Evolutionary conservation across 2,797 vertebrate genomes (phyloP).

Genomic region (Tokudaia tokunoshimensis): DNA sequence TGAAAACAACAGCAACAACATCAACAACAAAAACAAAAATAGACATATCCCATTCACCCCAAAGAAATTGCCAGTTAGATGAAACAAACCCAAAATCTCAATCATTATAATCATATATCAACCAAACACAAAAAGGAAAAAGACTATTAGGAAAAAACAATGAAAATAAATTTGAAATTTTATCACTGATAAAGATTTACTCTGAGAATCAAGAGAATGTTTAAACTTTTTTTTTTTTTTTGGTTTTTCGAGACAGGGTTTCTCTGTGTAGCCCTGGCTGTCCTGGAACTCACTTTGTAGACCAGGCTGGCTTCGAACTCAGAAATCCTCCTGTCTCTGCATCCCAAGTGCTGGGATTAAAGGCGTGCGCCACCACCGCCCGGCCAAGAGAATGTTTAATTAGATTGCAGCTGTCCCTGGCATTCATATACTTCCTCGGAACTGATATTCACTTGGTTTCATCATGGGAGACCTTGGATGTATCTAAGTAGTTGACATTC

Average conservation of each 20-base stretch:
- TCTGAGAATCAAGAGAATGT: conserved; percentile 5
- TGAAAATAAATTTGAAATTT: conserved; percentile 23
- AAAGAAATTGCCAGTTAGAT: not conserved
- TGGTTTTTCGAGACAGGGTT: too few species aligned
- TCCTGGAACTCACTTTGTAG: too few species aligned
- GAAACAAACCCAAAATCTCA: not conserved
- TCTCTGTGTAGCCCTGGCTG: too few species aligned
- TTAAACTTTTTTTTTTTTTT: too few species aligned
- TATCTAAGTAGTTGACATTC: not conserved
- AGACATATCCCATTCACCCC: not conserved
- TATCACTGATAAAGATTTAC: conserved; percentile 1
- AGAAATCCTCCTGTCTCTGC: too few species aligned
- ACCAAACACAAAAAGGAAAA: conserved; percentile 34
- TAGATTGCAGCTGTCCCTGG: not conserved
- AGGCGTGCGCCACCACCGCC: too few species aligned
- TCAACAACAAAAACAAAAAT: not conserved
- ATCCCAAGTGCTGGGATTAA: too few species aligned
- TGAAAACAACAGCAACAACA: not conserved
- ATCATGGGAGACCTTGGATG: not conserved
- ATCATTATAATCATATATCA: not conserved
- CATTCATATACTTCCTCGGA: not conserved
- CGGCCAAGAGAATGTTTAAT: conserved; percentile 16
- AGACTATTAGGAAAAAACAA: not conserved
- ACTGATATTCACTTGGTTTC: not conserved
- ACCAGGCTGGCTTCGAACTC: too few species aligned